Percentiles rank a stretch among this genome's conserved stretches.
phyloP scores from a whole-genome alignment of 2,888 invertebrate genomes.

The Meta bourneti region DNA sequence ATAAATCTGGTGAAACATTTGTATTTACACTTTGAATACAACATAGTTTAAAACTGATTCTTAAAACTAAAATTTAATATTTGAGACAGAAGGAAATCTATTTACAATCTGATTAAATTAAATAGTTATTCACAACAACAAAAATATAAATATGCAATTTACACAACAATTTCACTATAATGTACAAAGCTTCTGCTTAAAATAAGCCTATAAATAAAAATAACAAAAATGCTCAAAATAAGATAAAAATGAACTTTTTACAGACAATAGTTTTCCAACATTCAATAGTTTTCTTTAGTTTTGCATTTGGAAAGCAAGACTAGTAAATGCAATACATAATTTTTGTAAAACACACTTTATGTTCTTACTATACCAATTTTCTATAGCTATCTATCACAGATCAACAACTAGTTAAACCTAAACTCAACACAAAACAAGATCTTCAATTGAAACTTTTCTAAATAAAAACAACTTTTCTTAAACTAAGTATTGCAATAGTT shows the following conservation, averaged over 20 bases:
- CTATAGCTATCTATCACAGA: conserved; percentile 44
- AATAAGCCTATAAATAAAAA: not conserved
- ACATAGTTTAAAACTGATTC: not conserved
- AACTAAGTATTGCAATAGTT: too few relatives aligned
- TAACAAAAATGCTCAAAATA: conserved; percentile 6
- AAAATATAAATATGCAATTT: not conserved
- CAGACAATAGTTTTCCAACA: not conserved
- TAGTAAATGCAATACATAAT: conserved; percentile 20
- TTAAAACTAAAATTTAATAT: not conserved
- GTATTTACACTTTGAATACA: not conserved
- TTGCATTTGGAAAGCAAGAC: conserved; percentile 5
- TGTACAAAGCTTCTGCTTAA: not conserved
- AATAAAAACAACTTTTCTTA: not conserved
- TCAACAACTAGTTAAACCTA: conserved; percentile 1
- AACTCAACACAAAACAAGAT: not conserved
- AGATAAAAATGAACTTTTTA: not conserved
- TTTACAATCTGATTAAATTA: not conserved
- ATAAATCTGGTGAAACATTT: not conserved
- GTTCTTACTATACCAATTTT: not conserved
- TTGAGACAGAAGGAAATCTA: too few relatives aligned
- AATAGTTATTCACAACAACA: not conserved
- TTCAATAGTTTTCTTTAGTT: not conserved
- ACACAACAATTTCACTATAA: not conserved
- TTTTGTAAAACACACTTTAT: not conserved
- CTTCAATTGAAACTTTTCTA: not conserved